A percentile compares a stretch with the other conserved stretches of the same genome.
These are phyloP conservation scores for Acleris sparsana DNA, from an alignment of 2,888 invertebrate species.

Conservation along the genomic window DNA sequence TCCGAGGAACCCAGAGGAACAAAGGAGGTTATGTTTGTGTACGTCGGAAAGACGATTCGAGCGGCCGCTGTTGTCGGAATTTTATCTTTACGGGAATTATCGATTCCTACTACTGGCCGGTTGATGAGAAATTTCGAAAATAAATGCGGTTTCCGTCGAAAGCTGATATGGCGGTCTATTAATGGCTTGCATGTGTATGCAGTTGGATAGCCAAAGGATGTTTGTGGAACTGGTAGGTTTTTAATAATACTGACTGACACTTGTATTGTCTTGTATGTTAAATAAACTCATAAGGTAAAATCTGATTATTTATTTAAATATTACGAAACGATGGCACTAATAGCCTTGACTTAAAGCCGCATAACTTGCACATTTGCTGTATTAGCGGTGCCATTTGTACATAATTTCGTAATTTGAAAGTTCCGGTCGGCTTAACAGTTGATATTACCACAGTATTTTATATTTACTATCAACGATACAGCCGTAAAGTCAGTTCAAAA, in stretches of 20 bases:
- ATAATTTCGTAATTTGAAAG: neutral
- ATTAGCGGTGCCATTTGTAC: neutral
- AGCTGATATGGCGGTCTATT: conserved; percentile 11
- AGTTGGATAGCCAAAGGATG: neutral
- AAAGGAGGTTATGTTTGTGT: conserved; percentile 12
- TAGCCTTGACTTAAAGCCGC: neutral
- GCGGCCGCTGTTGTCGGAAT: conserved; percentile 4
- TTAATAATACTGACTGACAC: neutral
- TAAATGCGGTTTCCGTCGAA: conserved; percentile 11
- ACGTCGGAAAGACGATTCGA: conserved; percentile 1
- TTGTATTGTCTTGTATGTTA: no score
- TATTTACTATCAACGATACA: no score
- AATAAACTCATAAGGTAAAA: no score
- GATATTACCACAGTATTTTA: no score
- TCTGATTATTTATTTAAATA: no score
- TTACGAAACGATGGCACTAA: neutral
- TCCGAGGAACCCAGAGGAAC: conserved; percentile 26
- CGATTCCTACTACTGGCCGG: conserved; percentile 10
- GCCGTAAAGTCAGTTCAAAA: no score
- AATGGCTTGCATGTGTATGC: conserved; percentile 4
- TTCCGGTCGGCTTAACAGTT: neutral
- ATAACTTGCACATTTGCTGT: neutral
- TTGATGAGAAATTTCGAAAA: conserved; percentile 18
- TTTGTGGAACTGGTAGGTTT: neutral
- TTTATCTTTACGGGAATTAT: conserved; percentile 9